A percentile compares a stretch with the other conserved stretches of the same genome.
Evolutionary conservation across 2,797 vertebrate genomes (phyloP).

Genomic region (Acomys russatus): DNA sequence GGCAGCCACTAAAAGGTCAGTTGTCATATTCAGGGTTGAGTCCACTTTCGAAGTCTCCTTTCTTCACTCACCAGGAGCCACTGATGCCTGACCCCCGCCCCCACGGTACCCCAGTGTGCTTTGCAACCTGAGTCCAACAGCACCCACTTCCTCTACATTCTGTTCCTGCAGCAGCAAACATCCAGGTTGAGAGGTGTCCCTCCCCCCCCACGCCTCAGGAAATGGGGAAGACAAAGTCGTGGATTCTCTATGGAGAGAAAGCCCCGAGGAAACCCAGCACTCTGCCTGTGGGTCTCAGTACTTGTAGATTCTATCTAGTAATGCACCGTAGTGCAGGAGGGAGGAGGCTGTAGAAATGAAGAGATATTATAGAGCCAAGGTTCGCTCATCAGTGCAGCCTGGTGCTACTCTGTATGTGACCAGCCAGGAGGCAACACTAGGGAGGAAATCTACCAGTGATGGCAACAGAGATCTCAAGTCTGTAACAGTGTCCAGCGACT

Average conservation of each 20-base stretch:
- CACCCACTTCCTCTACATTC: neutral
- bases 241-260: neutral
- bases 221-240: neutral
- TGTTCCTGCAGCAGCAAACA: neutral
- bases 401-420: too few species aligned
- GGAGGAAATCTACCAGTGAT: too few species aligned
- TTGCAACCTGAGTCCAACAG: neutral
- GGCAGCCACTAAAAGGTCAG: neutral
- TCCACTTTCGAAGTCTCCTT: neutral
- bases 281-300: neutral
- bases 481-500: too few species aligned
- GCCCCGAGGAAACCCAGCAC: neutral
- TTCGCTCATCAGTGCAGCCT: too few species aligned
- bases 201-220: neutral
- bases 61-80: neutral
- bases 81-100: neutral
- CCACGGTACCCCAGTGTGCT: too few species aligned
- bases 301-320: too few species aligned
- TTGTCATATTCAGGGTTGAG: neutral
- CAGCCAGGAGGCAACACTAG: too few species aligned
- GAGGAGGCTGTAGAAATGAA: too few species aligned
- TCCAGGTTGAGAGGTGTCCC: neutral
- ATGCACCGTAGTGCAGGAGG: too few species aligned
- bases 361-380: too few species aligned
- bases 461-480: too few species aligned